Percentiles rank a stretch among this genome's conserved stretches.
phyloP scores from a whole-genome alignment of 2,113 vertebrate genomes.

The Erythrolamprus reginae region DNA sequence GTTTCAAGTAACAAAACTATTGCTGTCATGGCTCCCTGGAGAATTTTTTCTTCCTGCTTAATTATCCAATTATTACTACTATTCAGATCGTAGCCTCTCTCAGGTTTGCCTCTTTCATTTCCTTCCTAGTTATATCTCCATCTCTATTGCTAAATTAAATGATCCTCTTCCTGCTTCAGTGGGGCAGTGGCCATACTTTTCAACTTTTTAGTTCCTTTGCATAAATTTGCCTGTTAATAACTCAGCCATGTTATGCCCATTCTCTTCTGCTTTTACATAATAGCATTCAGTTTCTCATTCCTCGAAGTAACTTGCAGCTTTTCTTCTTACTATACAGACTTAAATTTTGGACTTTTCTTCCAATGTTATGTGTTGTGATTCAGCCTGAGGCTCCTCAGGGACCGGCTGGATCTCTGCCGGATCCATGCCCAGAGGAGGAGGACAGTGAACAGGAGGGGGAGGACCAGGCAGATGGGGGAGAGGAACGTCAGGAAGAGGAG shows the following conservation, averaged over 20 bases:
- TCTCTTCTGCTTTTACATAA: neutral
- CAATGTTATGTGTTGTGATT: neutral
- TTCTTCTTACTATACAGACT: neutral
- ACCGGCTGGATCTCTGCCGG: too few species aligned
- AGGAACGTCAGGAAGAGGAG: too few species aligned
- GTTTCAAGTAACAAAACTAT: neutral
- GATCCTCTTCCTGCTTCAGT: neutral
- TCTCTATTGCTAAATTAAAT: neutral
- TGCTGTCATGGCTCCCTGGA: neutral
- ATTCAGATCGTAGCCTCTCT: conserved; percentile 2
- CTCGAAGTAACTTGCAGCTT: neutral
- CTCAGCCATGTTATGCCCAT: neutral
- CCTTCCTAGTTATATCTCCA: neutral
- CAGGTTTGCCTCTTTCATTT: neutral
- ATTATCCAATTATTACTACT: conserved; percentile 11
- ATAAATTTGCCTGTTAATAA: neutral
- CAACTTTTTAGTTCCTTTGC: neutral
- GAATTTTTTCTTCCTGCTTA: conserved; percentile 3
- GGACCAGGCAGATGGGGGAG: too few species aligned
- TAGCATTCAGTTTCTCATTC: neutral
- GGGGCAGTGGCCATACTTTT: neutral
- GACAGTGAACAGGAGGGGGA: too few species aligned
- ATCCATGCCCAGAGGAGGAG: too few species aligned
- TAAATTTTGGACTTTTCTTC: neutral
- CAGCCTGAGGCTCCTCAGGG: too few species aligned